A percentile compares a stretch with the other conserved stretches of the same genome.
Evolutionary conservation across 2,113 vertebrate genomes (phyloP).

Genomic region (Hipposideros armiger): DNA sequence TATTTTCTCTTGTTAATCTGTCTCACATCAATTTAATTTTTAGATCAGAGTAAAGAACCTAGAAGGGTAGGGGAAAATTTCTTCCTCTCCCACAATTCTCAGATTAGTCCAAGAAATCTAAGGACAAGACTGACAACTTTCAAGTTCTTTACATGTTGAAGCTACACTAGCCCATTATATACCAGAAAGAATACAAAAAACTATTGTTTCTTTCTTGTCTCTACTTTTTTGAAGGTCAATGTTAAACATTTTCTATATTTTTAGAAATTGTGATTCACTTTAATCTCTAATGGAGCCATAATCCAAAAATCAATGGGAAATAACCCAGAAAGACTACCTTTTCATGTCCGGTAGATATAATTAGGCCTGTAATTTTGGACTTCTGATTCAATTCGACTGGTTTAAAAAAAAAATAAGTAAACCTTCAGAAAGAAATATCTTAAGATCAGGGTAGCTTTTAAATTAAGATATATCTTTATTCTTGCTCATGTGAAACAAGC

Average conservation of each 20-base stretch:
- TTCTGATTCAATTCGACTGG: background rate
- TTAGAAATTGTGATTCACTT: background rate
- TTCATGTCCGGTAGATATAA: background rate
- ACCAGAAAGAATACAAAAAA: background rate
- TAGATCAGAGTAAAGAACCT: background rate
- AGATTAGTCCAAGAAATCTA: background rate
- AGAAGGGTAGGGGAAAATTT: background rate
- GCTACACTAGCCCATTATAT: background rate
- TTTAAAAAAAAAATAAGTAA: background rate
- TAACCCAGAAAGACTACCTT: background rate
- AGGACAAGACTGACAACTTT: background rate
- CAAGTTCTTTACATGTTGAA: background rate
- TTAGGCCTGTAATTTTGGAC: background rate
- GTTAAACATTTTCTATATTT: background rate
- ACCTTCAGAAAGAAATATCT: background rate
- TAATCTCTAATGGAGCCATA: constrained; percentile 9
- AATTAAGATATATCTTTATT: background rate
- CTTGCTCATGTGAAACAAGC: background rate
- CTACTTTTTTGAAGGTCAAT: constrained; percentile 22
- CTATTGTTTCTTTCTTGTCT: background rate
- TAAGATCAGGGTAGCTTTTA: background rate
- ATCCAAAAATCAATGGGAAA: background rate
- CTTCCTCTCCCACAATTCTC: background rate
- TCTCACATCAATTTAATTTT: background rate
- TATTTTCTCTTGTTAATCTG: background rate